Evolutionary conservation across 2,113 vertebrate species (phyloP).

Genomic region (Synodontis membranacea): DNA sequence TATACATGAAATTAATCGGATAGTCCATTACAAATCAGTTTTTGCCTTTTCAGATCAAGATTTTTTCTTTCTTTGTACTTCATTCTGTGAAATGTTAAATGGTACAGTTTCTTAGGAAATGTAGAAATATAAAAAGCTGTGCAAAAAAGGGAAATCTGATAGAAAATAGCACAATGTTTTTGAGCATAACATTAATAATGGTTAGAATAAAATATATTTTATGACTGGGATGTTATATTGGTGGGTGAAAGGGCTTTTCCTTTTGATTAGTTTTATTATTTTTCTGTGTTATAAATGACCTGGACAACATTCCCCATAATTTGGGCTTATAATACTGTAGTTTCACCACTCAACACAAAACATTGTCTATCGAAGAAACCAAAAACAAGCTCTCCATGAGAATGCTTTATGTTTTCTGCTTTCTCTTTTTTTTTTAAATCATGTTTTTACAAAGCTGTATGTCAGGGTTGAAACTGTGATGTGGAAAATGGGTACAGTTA

Average conservation of each 20-base stretch:
- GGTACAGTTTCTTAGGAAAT: neutral
- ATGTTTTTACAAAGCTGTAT: conserved; percentile 42
- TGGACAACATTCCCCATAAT: conserved; percentile 23
- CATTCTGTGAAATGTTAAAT: neutral
- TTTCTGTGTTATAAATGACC: conserved; percentile 31
- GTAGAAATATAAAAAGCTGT: neutral
- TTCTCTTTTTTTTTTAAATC: conserved; percentile 46
- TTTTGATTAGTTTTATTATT: conserved; percentile 22
- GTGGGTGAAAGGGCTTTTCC: conserved; percentile 28
- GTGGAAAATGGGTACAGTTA: conserved; percentile 61
- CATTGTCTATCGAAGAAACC: conserved; percentile 1
- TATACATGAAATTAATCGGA: neutral
- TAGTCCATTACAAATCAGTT: neutral
- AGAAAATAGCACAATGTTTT: neutral
- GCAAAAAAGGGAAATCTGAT: neutral
- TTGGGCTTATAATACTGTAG: conserved; percentile 29
- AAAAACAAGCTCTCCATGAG: conserved; percentile 1
- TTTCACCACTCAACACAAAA: conserved; percentile 27
- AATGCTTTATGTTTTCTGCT: conserved; percentile 38
- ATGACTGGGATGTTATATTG: conserved; percentile 2
- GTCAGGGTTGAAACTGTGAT: conserved; percentile 64
- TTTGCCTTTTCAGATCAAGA: neutral
- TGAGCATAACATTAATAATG: neutral
- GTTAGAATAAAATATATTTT: neutral
- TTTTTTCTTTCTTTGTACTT: neutral